Percentiles rank a stretch among this genome's conserved stretches.
Evolutionary conservation across 2,113 vertebrate species (phyloP).

Genomic region (Dasyornis broadbenti): DNA sequence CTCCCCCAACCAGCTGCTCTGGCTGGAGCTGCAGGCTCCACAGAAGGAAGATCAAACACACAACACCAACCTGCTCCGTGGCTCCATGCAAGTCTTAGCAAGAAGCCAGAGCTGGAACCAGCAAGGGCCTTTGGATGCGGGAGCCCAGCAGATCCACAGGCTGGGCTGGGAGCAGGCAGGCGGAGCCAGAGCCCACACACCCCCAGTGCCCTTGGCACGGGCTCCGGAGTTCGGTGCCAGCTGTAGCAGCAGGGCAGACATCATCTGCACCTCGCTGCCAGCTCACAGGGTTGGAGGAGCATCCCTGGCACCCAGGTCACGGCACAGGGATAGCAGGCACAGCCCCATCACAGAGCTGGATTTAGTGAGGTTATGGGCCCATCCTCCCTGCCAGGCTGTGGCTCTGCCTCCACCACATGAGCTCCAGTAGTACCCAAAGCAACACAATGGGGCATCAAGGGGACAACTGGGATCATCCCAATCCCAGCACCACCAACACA

Average conservation of each 20-base stretch:
- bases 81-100: conserved; percentile 34
- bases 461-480: not conserved
- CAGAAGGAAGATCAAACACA: not conserved
- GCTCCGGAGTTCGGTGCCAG: not conserved
- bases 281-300: not conserved
- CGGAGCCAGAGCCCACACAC: not conserved
- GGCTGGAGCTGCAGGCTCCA: not conserved
- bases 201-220: not conserved
- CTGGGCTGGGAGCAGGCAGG: not conserved
- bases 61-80: conserved; percentile 26
- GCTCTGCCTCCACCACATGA: not conserved
- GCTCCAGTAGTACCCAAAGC: not conserved
- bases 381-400: fast-evolving
- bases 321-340: fast-evolving
- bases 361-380: not conserved
- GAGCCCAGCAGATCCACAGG: not conserved
- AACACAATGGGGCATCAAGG: fast-evolving
- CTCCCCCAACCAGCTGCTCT: not conserved
- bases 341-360: not conserved
- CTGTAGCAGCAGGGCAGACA: not conserved
- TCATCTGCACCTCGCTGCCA: not conserved
- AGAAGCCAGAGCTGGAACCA: conserved; percentile 8
- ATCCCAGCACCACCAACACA: fast-evolving
- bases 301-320: not conserved
- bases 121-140: not conserved